phyloP scores from a whole-genome alignment of 1,140 invertebrate species.

The Cyrtorhinus lividipennis region DNA sequence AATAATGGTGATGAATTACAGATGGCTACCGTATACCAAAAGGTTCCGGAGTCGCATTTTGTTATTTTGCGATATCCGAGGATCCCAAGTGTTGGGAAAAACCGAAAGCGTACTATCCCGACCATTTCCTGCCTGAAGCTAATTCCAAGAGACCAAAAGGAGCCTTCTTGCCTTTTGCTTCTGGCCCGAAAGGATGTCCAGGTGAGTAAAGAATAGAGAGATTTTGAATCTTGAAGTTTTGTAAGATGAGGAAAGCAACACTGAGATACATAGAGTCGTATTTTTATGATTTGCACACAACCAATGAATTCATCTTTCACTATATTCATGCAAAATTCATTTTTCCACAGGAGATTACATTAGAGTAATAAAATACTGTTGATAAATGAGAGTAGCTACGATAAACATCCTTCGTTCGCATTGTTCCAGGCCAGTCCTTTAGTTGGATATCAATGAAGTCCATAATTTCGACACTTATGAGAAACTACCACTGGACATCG shows the following conservation, averaged over 20 bases:
- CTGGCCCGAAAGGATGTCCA: conserved; percentile 35
- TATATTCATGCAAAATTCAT: too few relatives aligned
- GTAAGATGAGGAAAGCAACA: too few relatives aligned
- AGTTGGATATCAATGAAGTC: not conserved
- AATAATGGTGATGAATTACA: too few relatives aligned
- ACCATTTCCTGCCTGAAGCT: conserved; percentile 38
- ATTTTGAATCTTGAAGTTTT: too few relatives aligned
- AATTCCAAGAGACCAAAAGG: conserved; percentile 26
- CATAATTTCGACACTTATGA: not conserved
- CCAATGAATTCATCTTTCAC: too few relatives aligned
- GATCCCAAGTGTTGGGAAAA: conserved; percentile 36
- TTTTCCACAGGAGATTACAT: too few relatives aligned
- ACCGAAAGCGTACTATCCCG: conserved; percentile 39
- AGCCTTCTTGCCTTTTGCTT: conserved; percentile 35
- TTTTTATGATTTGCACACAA: too few relatives aligned
- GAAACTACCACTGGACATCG: not conserved
- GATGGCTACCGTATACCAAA: not conserved
- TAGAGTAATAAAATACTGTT: too few relatives aligned
- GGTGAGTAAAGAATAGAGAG: too few relatives aligned
- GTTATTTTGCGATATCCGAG: not conserved
- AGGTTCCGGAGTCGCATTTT: not conserved
- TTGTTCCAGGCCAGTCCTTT: not conserved
- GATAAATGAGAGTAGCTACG: too few relatives aligned
- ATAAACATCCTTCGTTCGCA: too few relatives aligned
- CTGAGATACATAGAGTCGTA: too few relatives aligned